A percentile compares a stretch with the other conserved stretches of the same genome.
phyloP scores from a whole-genome alignment of 2,797 vertebrate genomes.

The Dryobates pubescens region DNA sequence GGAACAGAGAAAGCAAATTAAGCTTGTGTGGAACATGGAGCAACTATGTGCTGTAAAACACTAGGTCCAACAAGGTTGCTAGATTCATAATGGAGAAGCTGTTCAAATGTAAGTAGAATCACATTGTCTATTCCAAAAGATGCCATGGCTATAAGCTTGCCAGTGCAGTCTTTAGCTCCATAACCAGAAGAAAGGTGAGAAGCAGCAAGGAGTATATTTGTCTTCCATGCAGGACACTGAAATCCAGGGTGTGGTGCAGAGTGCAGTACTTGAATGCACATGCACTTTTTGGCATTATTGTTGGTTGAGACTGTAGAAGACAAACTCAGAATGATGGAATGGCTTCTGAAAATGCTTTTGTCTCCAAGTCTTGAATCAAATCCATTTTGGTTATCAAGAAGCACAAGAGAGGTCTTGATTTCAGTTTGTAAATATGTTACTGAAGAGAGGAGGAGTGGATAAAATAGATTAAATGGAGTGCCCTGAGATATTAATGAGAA shows the following conservation, averaged over 20 bases:
- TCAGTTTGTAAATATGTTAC: background rate
- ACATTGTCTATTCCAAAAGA: background rate
- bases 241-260: background rate
- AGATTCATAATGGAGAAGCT: background rate
- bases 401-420: background rate
- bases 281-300: background rate
- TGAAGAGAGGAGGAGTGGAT: background rate
- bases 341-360: background rate
- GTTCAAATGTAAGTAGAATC: background rate
- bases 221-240: fast-evolving
- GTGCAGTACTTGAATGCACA: background rate
- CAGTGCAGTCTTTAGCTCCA: background rate
- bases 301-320: background rate
- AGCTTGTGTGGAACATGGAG: background rate
- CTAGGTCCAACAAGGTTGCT: background rate
- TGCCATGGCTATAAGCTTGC: background rate
- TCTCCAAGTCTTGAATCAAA: background rate
- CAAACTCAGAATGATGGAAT: fast-evolving
- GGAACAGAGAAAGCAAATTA: background rate
- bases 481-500: background rate
- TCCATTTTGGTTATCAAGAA: background rate
- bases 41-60: background rate
- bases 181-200: background rate
- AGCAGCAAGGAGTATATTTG: background rate
- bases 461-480: background rate